These are phyloP conservation scores for Pimephales promelas DNA, from an alignment of 2,113 vertebrate genomes.

Conservation along the genomic window DNA sequence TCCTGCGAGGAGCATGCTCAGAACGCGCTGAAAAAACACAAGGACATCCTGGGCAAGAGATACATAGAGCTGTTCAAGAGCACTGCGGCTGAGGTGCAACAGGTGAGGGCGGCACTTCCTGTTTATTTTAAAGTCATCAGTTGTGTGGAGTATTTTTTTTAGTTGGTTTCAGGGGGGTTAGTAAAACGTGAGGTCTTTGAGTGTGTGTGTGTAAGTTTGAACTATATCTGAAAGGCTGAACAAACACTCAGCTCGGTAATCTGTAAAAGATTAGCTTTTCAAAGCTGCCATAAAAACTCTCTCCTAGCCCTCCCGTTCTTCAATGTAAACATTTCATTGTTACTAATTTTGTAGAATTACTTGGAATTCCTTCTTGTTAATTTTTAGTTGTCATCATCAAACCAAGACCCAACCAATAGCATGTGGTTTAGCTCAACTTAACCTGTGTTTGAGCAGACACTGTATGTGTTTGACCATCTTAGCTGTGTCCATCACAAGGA, in stretches of 20 bases:
- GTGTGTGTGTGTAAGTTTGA: slow-evolving; percentile 11
- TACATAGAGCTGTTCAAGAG: slow-evolving; percentile 98
- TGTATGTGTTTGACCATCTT: neutral
- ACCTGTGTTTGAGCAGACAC: neutral
- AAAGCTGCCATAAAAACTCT: neutral
- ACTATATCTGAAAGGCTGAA: neutral
- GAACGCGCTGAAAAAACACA: slow-evolving; percentile 93
- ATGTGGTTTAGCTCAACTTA: neutral
- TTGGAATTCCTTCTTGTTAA: slow-evolving; percentile 14
- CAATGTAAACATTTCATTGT: neutral
- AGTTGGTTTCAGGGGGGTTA: neutral
- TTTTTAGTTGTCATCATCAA: neutral
- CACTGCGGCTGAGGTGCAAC: slow-evolving; percentile 95
- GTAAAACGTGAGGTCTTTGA: slow-evolving; percentile 11
- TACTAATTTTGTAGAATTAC: neutral
- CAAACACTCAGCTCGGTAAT: slow-evolving; percentile 20
- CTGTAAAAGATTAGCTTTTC: slow-evolving; percentile 43
- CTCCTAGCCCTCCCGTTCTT: neutral
- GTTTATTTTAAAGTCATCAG: neutral
- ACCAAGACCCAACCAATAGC: slow-evolving; percentile 1
- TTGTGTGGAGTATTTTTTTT: slow-evolving; percentile 2
- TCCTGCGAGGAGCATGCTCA: slow-evolving; percentile 93
- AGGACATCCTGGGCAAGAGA: slow-evolving; percentile 93
- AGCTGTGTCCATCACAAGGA: neutral
- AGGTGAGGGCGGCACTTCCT: slow-evolving; percentile 75